Conservation (phyloP, 2,113 vertebrate genomes). For the Oceanodroma tethys region DNA sequence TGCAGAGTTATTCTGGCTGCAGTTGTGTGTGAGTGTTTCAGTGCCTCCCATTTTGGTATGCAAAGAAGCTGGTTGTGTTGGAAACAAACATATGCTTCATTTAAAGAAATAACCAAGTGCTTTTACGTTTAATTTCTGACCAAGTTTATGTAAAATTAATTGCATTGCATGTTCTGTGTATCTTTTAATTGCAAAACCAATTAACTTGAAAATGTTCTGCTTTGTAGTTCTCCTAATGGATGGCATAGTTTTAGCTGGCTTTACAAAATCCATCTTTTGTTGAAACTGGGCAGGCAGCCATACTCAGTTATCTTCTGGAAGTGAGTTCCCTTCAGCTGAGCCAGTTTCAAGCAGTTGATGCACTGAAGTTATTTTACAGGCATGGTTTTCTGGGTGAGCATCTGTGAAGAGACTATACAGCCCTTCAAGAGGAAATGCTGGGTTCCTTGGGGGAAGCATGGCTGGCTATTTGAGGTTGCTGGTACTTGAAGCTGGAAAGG, state of each 20-base stretch:
- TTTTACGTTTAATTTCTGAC: background rate
- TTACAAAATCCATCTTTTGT: slow-evolving; percentile 45
- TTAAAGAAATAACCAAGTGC: background rate
- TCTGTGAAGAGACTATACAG: background rate
- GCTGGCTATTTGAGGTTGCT: background rate
- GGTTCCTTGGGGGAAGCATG: background rate
- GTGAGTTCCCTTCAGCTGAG: background rate
- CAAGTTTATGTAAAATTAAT: slow-evolving; percentile 47
- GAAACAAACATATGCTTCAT: background rate
- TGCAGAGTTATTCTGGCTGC: background rate
- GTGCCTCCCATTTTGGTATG: background rate
- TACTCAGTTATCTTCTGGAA: background rate
- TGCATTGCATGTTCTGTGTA: slow-evolving; percentile 13
- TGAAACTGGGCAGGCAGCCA: slow-evolving; percentile 32
- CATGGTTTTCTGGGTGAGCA: background rate
- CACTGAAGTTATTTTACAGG: background rate
- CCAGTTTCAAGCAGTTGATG: background rate
- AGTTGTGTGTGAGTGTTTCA: background rate
- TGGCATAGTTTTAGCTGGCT: slow-evolving; percentile 15
- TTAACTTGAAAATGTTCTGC: slow-evolving; percentile 61
- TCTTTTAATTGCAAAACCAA: slow-evolving; percentile 62
- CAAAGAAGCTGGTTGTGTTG: background rate
- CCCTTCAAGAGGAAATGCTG: background rate
- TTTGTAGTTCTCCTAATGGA: slow-evolving; percentile 50
- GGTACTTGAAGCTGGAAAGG: background rate